Conservation (phyloP, 2,888 invertebrate genomes). For the Phoronis australis region DNA sequence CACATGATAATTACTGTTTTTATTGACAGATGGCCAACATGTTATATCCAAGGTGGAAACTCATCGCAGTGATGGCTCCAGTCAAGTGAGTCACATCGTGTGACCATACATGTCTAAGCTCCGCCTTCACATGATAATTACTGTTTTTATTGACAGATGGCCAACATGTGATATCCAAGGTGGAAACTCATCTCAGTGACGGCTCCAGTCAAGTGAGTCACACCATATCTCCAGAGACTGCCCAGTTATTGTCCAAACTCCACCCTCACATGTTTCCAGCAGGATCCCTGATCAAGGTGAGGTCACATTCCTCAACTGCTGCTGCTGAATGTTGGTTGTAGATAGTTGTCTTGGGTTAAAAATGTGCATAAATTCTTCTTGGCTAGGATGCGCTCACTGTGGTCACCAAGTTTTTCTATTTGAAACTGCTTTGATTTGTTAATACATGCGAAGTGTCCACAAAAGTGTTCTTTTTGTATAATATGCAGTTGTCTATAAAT, state of each 20-base stretch:
- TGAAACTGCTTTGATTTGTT: too few species aligned
- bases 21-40: slow-evolving; percentile 42
- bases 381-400: too few species aligned
- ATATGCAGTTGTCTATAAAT: too few species aligned
- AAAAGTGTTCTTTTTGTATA: too few species aligned
- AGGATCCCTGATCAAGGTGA: slow-evolving; percentile 33
- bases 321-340: too few species aligned
- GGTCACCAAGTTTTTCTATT: too few species aligned
- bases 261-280: slow-evolving; percentile 43
- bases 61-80: slow-evolving; percentile 49
- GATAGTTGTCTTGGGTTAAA: too few species aligned
- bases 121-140: too few species aligned
- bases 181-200: slow-evolving; percentile 50
- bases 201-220: slow-evolving; percentile 47
- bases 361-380: too few species aligned
- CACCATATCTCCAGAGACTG: slow-evolving; percentile 45
- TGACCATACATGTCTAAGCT: too few species aligned
- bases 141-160: slow-evolving; percentile 32
- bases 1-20: too few species aligned
- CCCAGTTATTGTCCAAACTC: slow-evolving; percentile 42
- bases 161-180: slow-evolving; percentile 48
- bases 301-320: slow-evolving; percentile 1
- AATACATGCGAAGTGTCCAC: too few species aligned
- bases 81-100: slow-evolving; percentile 44
- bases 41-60: slow-evolving; percentile 51